Percentiles rank a stretch among this genome's conserved stretches.
Evolutionary conservation across 30 jellyfish, hydroid and myxozoan species (phyloP).

Genomic region (Pelagia noctiluca): DNA sequence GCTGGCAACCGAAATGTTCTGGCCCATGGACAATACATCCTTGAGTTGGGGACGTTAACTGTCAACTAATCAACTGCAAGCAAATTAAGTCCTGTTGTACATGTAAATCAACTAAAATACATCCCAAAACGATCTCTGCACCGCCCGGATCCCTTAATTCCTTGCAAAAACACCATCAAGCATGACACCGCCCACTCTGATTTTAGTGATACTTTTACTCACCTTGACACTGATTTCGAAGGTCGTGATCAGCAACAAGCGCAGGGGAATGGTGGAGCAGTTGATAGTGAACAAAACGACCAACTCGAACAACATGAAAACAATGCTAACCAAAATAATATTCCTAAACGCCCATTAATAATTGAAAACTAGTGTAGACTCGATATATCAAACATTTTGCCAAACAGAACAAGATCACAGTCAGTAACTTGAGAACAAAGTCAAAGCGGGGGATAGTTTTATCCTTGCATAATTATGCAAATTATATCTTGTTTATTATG

Average conservation of each 20-base stretch:
- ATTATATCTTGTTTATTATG: no score
- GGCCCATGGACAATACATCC: constrained; percentile 30
- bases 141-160: not conserved
- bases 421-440: not conserved
- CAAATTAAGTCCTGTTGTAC: not conserved
- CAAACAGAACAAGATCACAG: not conserved
- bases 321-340: no score
- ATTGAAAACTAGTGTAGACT: not conserved
- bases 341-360: not conserved
- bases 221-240: not conserved
- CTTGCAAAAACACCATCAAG: not conserved
- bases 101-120: not conserved
- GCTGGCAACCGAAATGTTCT: constrained; percentile 53
- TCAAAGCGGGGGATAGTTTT: not conserved
- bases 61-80: not conserved
- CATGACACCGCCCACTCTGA: not conserved
- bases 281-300: no score
- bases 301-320: no score
- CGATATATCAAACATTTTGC: not conserved
- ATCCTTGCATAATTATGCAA: no score
- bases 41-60: constrained; percentile 27
- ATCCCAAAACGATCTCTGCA: not conserved
- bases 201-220: not conserved
- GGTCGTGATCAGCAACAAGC: not conserved
- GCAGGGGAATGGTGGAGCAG: not conserved